These are phyloP conservation scores for Allacma fusca DNA, from an alignment of 2,888 invertebrate species.

Conservation along the genomic window DNA sequence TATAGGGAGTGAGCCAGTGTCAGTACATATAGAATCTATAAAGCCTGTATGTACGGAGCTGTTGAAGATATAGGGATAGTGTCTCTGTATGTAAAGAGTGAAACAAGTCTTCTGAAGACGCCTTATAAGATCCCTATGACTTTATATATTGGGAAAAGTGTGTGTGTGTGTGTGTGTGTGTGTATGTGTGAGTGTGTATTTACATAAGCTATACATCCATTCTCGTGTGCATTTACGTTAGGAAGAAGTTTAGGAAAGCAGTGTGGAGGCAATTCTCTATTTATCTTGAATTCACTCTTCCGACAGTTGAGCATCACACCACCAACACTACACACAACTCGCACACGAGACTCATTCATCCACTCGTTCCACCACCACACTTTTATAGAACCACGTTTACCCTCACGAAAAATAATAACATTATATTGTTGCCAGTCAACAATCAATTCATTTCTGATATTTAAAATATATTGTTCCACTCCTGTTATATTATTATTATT, in stretches of 20 bases:
- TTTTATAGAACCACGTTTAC: conserved; percentile 9
- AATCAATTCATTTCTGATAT: not conserved
- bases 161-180: not conserved
- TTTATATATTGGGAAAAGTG: too few species aligned
- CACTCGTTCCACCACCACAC: conserved; percentile 1
- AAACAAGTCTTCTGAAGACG: too few species aligned
- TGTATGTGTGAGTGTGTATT: conserved; percentile 17
- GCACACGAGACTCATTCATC: conserved; percentile 24
- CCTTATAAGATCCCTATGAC: too few species aligned
- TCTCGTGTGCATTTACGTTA: conserved; percentile 7
- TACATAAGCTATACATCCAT: conserved; percentile 30
- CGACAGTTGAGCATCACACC: conserved; percentile 46
- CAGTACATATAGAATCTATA: too few species aligned
- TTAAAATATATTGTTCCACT: not conserved
- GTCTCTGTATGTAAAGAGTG: too few species aligned
- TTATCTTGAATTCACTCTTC: conserved; percentile 41
- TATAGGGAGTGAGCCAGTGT: too few species aligned
- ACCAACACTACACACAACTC: conserved; percentile 36
- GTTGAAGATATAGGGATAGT: too few species aligned
- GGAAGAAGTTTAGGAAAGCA: conserved; percentile 27
- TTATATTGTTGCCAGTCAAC: conserved; percentile 24
- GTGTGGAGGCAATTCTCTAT: conserved; percentile 43
- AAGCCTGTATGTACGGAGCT: too few species aligned
- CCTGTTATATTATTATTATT: not conserved
- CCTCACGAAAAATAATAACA: not conserved